Percentiles rank a stretch among this genome's conserved stretches.
These are phyloP conservation scores for Leptinotarsa peninsularis DNA, from an alignment of 2,888 invertebrate species.

Conservation along the genomic window DNA sequence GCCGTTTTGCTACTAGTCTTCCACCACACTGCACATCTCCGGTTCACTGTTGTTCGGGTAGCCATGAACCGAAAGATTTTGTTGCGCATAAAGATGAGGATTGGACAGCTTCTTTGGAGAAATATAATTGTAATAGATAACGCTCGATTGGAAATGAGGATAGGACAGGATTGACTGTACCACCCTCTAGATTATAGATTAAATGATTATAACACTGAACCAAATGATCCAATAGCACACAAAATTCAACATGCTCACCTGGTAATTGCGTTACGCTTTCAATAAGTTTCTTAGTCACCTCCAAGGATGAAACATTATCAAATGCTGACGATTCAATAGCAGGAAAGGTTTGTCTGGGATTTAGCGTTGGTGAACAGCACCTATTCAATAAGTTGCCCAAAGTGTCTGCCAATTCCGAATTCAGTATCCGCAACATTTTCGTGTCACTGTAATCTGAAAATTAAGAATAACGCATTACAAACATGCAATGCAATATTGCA, in stretches of 20 bases:
- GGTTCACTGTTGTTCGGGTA: too few relatives aligned
- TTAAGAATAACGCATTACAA: constrained; percentile 10
- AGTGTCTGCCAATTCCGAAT: constrained; percentile 92
- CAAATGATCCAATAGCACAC: not conserved
- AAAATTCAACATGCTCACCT: constrained; percentile 62
- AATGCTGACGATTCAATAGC: constrained; percentile 68
- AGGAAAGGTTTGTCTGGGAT: constrained; percentile 83
- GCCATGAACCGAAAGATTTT: too few relatives aligned
- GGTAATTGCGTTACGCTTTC: constrained; percentile 70
- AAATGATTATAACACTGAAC: too few relatives aligned
- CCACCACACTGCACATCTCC: too few relatives aligned
- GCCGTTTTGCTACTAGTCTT: too few relatives aligned
- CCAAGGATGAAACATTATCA: constrained; percentile 63
- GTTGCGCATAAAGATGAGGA: too few relatives aligned
- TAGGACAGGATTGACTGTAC: too few relatives aligned
- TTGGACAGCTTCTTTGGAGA: too few relatives aligned
- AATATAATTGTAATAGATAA: too few relatives aligned
- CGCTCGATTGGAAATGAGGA: too few relatives aligned
- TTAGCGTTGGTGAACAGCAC: constrained; percentile 80
- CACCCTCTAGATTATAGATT: too few relatives aligned
- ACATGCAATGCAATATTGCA: too few relatives aligned
- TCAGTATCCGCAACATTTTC: constrained; percentile 81
- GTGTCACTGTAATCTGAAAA: constrained; percentile 84
- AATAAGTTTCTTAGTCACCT: constrained; percentile 70
- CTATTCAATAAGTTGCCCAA: constrained; percentile 91